Conservation (phyloP, 2,888 invertebrate genomes). For the Eudemis profundana region DNA sequence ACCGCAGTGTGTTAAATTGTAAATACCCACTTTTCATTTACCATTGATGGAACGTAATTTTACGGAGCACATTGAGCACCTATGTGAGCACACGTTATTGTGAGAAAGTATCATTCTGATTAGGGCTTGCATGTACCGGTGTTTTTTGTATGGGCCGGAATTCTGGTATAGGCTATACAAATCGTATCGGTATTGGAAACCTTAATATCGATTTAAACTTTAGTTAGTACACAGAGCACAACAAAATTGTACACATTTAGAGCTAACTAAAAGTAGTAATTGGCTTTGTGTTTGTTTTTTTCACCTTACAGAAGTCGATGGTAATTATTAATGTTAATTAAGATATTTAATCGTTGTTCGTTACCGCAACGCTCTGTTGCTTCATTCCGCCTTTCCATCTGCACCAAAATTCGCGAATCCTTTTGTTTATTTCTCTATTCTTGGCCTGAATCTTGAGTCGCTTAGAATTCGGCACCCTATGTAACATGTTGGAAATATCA, state of each 20-base stretch:
- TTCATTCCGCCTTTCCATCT: neutral
- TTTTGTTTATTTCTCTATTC: neutral
- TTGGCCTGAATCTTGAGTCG: neutral
- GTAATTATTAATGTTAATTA: conserved; percentile 40
- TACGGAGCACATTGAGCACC: conserved; percentile 5
- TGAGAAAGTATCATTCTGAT: too few species aligned
- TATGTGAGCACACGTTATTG: neutral
- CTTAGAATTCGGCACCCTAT: neutral
- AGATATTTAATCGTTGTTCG: conserved; percentile 32
- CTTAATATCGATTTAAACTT: too few species aligned
- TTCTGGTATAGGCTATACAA: too few species aligned
- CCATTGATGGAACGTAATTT: too few species aligned
- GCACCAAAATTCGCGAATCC: neutral
- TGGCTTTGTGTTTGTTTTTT: conserved; percentile 41
- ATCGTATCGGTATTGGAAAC: too few species aligned
- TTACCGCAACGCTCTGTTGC: conserved; percentile 21
- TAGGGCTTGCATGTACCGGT: too few species aligned
- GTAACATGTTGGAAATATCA: too few species aligned
- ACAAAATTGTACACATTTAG: conserved; percentile 27
- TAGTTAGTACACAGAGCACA: conserved; percentile 1
- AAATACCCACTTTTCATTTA: too few species aligned
- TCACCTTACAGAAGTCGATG: conserved; percentile 43
- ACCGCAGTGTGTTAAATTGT: too few species aligned
- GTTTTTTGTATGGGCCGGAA: too few species aligned
- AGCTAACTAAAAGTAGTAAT: neutral